These are phyloP conservation scores for Halyomorpha halys DNA, from an alignment of 1,140 invertebrate species.

Conservation along the genomic window DNA sequence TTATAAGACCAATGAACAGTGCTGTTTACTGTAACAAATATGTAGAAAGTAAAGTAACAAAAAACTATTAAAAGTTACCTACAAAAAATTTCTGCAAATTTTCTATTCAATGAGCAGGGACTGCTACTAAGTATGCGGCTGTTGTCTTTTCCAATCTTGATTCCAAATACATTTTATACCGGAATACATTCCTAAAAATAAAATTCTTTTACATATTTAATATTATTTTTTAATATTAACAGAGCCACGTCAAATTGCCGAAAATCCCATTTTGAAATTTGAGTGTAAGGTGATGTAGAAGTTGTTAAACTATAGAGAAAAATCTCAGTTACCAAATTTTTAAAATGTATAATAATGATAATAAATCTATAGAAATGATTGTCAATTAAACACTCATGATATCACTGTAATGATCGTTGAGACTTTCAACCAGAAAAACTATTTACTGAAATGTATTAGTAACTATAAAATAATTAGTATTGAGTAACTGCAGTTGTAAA, in stretches of 20 bases:
- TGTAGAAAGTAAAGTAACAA: neutral
- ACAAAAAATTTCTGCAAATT: neutral
- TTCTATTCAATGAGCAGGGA: neutral
- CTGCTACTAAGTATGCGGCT: neutral
- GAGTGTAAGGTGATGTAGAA: too few species aligned
- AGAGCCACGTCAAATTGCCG: neutral
- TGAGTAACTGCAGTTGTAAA: too few species aligned
- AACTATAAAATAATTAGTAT: too few species aligned
- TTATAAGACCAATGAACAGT: neutral
- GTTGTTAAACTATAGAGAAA: too few species aligned
- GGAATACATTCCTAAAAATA: constrained; percentile 16
- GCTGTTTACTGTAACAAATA: neutral
- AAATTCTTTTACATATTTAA: constrained; percentile 17
- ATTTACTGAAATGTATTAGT: too few species aligned
- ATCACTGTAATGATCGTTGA: too few species aligned
- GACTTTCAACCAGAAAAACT: too few species aligned
- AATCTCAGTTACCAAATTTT: too few species aligned
- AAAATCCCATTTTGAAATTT: too few species aligned
- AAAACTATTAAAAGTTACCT: constrained; percentile 1
- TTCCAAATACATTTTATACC: constrained; percentile 6
- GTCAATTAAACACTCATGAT: too few species aligned
- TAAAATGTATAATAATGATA: too few species aligned
- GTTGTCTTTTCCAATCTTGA: constrained; percentile 5
- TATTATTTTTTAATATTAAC: constrained; percentile 19
- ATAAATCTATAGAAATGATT: too few species aligned